phyloP scores from a whole-genome alignment of 2,888 invertebrate species.

The Frankliniella fusca region DNA sequence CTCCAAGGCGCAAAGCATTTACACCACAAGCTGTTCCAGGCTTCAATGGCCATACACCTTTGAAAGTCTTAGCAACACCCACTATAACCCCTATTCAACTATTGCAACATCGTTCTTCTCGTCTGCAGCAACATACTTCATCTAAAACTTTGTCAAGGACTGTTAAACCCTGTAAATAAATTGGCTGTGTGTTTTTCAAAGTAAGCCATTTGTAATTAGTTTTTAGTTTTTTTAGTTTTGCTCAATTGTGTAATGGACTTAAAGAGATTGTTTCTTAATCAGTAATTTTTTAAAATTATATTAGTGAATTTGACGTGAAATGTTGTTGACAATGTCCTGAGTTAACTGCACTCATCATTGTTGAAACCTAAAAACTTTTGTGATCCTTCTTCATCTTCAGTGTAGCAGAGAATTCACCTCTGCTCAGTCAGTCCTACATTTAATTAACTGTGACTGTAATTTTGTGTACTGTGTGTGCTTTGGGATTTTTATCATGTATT shows the following conservation, averaged over 20 bases:
- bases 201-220: not conserved
- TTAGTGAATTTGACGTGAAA: too few species aligned
- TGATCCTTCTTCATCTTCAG: too few species aligned
- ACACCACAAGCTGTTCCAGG: not conserved
- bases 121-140: not conserved
- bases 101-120: not conserved
- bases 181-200: not conserved
- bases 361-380: too few species aligned
- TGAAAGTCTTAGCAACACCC: not conserved
- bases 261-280: too few species aligned
- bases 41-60: not conserved
- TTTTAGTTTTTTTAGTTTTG: not conserved
- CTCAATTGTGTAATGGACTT: not conserved
- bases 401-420: too few species aligned
- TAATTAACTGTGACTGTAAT: too few species aligned
- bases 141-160: not conserved
- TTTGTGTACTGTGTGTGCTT: too few species aligned
- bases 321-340: too few species aligned
- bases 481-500: too few species aligned
- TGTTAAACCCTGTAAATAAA: not conserved
- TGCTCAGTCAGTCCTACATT: too few species aligned
- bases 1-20: slow-evolving; percentile 1
- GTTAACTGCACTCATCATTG: too few species aligned
- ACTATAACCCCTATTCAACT: not conserved
- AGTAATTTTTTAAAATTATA: too few species aligned